These are phyloP conservation scores for Silurus asotus DNA, from an alignment of 2,113 vertebrate genomes.

Conservation along the genomic window DNA sequence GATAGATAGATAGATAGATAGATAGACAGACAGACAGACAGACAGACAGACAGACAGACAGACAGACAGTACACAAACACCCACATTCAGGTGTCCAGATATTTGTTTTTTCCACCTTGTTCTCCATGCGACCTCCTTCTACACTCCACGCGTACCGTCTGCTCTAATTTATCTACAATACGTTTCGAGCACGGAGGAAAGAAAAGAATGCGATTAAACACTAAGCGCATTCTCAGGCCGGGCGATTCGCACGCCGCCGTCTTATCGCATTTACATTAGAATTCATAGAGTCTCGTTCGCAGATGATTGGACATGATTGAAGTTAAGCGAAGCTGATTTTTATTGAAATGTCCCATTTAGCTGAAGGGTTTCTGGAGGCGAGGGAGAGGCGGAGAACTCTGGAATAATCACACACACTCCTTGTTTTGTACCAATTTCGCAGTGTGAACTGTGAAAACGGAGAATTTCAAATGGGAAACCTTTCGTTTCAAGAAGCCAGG, in stretches of 20 bases:
- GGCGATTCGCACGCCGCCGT: neutral
- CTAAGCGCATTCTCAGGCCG: neutral
- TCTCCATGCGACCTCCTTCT: neutral
- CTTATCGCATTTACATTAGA: conserved; percentile 13
- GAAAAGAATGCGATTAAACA: conserved; percentile 4
- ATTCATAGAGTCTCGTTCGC: conserved; percentile 36
- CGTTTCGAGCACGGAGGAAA: neutral
- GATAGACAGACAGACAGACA: too few relatives aligned
- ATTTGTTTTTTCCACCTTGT: neutral
- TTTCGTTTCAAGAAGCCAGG: too few relatives aligned
- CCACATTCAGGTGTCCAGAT: neutral
- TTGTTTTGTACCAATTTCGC: neutral
- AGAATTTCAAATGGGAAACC: too few relatives aligned
- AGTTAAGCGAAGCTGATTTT: conserved; percentile 43
- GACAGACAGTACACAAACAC: neutral
- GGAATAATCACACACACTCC: neutral
- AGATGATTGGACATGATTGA: conserved; percentile 39
- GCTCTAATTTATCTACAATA: conserved; percentile 6
- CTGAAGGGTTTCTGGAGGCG: neutral
- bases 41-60: too few relatives aligned
- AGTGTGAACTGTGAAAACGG: too few relatives aligned
- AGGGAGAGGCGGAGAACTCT: neutral
- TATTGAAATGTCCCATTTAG: conserved; percentile 44
- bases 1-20: too few relatives aligned
- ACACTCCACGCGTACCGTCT: neutral